Evolutionary conservation across 2,113 vertebrate species (phyloP), one percentile per base, ranked within the genome.

Genomic region (Bufo bufo): DNA sequence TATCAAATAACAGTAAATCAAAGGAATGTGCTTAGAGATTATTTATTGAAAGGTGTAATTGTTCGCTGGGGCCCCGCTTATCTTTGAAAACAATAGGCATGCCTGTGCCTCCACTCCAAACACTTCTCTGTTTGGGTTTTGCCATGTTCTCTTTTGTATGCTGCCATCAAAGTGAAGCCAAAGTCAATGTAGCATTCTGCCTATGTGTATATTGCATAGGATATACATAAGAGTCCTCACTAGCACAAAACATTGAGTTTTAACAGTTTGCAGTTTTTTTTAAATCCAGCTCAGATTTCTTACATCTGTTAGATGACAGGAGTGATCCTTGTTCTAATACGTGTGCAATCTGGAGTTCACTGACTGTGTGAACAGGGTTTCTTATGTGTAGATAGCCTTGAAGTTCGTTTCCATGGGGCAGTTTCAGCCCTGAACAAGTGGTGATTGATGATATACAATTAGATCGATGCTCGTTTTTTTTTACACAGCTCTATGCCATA

Each of bases 1-100:
- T 95, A 96, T 96, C 95, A 96, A 95, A 95, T 96, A 96, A 95
- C 96, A 95, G 92, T 96, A 96, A 95, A 95, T 96, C 95, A 96
- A 94, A 95, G 92, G 93, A 95, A 95, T 95, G 95, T 95, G 92
- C 94, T 95, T 95, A 94, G 93, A 95, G 95, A 95, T 96, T 96
- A 96, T 95, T 96, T 96, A 96, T 95, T 94, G 95, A 95, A 93
- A 94, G 94, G 93, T 95, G 94, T 96, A 96, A 96, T 96, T 96
- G 95, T 95, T 94, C 95, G 95, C 95, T 92, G 90, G 94, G 95
- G 96, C 91, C 93, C 93, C 93, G 93, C 94, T 95, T 95, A 95
- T 95, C 94, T 94, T 92, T 89, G 91, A 92, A 93, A 94, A 95
- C 93, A 95, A 94, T 92, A 91, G 92, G 91, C 92, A 74, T 54